These are phyloP conservation scores for Sarcophaga caerulescens DNA, from an alignment of 2,888 invertebrate genomes.

Conservation along the genomic window DNA sequence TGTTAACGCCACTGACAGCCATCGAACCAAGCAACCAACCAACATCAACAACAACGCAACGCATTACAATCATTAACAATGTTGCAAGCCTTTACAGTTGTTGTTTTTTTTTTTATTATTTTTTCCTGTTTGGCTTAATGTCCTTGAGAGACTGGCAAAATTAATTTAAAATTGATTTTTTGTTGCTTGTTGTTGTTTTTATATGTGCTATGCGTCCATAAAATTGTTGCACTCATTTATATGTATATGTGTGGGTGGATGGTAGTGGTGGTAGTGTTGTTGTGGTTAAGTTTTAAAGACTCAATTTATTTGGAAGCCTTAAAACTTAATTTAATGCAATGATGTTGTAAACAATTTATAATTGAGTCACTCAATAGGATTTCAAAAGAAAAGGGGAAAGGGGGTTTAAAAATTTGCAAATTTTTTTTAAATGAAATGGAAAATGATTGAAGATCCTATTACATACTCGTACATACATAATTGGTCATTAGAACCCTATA, in stretches of 20 bases:
- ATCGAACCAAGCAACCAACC: constrained; percentile 34
- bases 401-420: not conserved
- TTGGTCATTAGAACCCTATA: too few species aligned
- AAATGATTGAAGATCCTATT: not conserved
- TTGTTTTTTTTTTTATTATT: not conserved
- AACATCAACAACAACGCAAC: constrained; percentile 3
- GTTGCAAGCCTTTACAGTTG: constrained; percentile 33
- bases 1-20: constrained; percentile 30
- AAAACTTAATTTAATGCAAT: not conserved
- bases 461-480: too few species aligned
- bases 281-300: not conserved
- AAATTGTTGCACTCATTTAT: not conserved
- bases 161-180: constrained; percentile 51
- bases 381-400: not conserved
- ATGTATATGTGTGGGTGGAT: not conserved
- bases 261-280: not conserved
- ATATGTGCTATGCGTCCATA: not conserved
- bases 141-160: constrained; percentile 46
- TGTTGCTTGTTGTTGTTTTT: not conserved
- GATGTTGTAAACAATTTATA: not conserved
- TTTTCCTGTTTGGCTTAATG: constrained; percentile 21
- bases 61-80: constrained; percentile 37
- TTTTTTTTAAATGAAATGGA: not conserved
- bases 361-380: not conserved
- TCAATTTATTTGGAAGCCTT: not conserved